Evolutionary conservation across 2,113 vertebrate species (phyloP), one percentile per base, ranked within the genome.

Genomic region (Ammodytes dubius): DNA sequence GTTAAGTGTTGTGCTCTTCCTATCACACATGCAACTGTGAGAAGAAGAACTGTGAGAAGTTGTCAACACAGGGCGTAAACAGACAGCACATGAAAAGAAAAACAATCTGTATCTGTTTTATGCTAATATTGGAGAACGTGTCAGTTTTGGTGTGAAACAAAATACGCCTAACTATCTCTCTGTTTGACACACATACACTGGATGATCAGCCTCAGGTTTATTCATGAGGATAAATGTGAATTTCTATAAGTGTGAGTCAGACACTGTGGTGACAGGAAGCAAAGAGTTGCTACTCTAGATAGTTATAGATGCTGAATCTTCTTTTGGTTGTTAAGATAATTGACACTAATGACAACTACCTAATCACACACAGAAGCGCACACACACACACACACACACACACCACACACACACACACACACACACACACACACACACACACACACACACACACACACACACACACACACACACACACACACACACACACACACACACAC

Each of bases 101-200:
- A 83, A 82, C 70, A 72, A 79, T 87, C 53, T 78, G 63, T 68
- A 39, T 74, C 50, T 76, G 50, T 79, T 81, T 77, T 82, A 76
- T 90, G 74, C 67, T 87, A 86, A 89, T 89, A 85, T 59, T 73
- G 57, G 75, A 74, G 39, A 71, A 67, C n/a, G 53, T 85, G 77
- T 60, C 83, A 61, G 58, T 84, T 76, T 50, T 64, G 63, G 84
- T 71, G 57, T 58, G 43, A 81, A 87, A 87, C 52, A 46, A 64
- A 78, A 76, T 50, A 71, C 40, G 14, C 46, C 15, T 57, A 64
- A 39, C 45, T 45, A 54, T 69, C 6, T 43, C 35, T 63, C 5
- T 70, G 8, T 46, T 14, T 47, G 4, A 58, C 49, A 19, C 40
- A 74, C 47, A 77, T 27, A n/a, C 15, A 39, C 42, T 45, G 40